These are phyloP conservation scores for Heterohyrax brucei DNA, from an alignment of 2,797 vertebrate genomes.

Conservation along the genomic window DNA sequence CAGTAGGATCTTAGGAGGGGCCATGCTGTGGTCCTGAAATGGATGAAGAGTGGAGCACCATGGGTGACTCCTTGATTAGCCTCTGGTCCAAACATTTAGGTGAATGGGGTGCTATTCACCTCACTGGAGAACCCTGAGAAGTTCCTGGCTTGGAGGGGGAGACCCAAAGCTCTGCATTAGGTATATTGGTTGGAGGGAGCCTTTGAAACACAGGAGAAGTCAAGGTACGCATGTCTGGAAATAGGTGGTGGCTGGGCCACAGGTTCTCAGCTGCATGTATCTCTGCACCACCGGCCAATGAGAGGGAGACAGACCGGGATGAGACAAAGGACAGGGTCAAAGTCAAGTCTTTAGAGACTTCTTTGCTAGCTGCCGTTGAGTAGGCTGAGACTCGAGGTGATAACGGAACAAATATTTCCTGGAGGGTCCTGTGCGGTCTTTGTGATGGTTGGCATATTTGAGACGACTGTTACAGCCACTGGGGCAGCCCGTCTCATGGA, in stretches of 20 bases:
- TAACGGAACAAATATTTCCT: no score
- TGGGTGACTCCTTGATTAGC: not conserved
- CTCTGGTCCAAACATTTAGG: not conserved
- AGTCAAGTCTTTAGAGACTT: not conserved
- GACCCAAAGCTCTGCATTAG: accelerated
- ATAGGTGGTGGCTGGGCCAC: accelerated
- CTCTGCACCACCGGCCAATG: accelerated
- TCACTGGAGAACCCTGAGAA: not conserved
- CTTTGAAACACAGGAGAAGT: not conserved
- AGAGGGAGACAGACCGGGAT: accelerated
- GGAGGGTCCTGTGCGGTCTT: no score
- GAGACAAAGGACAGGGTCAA: not conserved
- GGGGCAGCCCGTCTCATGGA: no score
- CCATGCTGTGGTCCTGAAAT: no score
- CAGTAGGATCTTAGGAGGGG: not conserved
- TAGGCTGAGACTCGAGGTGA: no score
- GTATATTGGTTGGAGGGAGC: not conserved
- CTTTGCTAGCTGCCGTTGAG: no score
- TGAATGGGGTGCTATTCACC: accelerated
- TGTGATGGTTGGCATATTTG: no score
- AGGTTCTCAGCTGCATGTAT: not conserved
- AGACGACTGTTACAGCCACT: no score
- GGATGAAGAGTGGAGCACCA: not conserved
- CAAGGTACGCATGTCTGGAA: not conserved
- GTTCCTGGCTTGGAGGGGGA: not conserved